Evolutionary conservation across 2,113 vertebrate genomes (phyloP).

Genomic region (Prunella fulvescens): DNA sequence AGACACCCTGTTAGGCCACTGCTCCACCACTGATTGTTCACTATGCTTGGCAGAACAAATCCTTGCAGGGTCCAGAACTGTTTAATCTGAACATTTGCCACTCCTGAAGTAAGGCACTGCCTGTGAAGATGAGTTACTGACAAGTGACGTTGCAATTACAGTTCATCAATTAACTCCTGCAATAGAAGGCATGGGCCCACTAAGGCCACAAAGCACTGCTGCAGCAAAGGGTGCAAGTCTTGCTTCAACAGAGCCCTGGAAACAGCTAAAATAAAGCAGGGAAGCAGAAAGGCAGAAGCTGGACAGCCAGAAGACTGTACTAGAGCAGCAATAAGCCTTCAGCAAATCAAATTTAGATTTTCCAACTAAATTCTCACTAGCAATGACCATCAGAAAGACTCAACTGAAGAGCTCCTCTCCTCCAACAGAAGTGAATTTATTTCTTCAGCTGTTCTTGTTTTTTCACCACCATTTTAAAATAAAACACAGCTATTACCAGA

Average conservation of each 20-base stretch:
- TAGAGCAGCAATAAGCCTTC: neutral
- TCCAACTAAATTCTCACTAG: neutral
- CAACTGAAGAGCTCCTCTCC: neutral
- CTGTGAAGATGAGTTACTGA: neutral
- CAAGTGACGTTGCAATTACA: neutral
- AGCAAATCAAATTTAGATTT: neutral
- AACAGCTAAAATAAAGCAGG: constrained; percentile 40
- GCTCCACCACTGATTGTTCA: neutral
- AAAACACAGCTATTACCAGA: neutral
- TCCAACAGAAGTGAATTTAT: neutral
- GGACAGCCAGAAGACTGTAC: neutral
- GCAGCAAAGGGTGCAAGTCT: neutral
- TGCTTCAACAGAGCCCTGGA: neutral
- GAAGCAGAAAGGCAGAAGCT: constrained; percentile 36
- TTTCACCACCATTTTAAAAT: constrained; percentile 13
- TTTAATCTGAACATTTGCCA: neutral
- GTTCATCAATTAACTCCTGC: neutral
- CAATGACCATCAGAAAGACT: neutral
- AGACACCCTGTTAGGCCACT: neutral
- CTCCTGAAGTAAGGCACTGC: neutral
- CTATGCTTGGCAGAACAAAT: neutral
- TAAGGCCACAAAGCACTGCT: neutral
- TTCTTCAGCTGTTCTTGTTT: constrained; percentile 43
- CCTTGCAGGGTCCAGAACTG: neutral
- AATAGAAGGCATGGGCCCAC: neutral